Percentiles rank a stretch among this genome's conserved stretches.
Evolutionary conservation across 2,797 vertebrate genomes (phyloP).

Genomic region (Aplochiton taeniatus): DNA sequence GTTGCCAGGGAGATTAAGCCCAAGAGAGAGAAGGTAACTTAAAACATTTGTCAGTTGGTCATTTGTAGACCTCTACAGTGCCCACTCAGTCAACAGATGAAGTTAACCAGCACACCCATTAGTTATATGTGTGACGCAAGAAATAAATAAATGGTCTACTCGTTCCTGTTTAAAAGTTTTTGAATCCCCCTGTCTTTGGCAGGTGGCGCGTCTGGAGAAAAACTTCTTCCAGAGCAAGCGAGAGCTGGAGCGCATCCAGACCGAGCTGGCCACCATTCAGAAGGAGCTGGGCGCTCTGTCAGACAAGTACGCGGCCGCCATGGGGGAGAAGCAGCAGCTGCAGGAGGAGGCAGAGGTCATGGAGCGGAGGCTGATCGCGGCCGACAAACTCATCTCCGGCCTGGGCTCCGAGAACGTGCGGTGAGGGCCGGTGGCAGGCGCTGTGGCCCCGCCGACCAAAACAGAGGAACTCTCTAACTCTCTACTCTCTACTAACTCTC

Average conservation of each 20-base stretch:
- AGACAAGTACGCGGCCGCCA: slow-evolving; percentile 84
- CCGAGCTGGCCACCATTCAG: slow-evolving; percentile 82
- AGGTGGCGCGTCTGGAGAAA: slow-evolving; percentile 90
- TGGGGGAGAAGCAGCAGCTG: slow-evolving; percentile 83
- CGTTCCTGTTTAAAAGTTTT: too few species aligned
- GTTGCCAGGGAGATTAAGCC: slow-evolving; percentile 91
- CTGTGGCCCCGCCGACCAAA: too few species aligned
- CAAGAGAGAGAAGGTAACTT: slow-evolving; percentile 90
- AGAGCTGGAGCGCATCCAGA: slow-evolving; percentile 87
- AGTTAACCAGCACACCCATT: too few species aligned
- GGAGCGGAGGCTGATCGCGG: slow-evolving; percentile 89
- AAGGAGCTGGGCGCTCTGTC: slow-evolving; percentile 82
- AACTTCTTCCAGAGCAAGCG: slow-evolving; percentile 86
- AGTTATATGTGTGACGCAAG: too few species aligned
- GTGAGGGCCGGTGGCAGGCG: slow-evolving; percentile 69
- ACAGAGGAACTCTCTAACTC: too few species aligned
- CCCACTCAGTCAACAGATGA: too few species aligned
- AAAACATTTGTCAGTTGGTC: too few species aligned
- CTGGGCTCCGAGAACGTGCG: slow-evolving; percentile 92
- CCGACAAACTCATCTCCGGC: slow-evolving; percentile 93
- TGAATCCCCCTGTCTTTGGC: slow-evolving; percentile 4
- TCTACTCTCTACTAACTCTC: too few species aligned
- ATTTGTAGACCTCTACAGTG: too few species aligned
- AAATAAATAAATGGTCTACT: too few species aligned
- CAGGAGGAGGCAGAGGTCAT: slow-evolving; percentile 93